These are phyloP conservation scores for Pollachius pollachius DNA, from an alignment of 2,113 vertebrate genomes.

Conservation along the genomic window DNA sequence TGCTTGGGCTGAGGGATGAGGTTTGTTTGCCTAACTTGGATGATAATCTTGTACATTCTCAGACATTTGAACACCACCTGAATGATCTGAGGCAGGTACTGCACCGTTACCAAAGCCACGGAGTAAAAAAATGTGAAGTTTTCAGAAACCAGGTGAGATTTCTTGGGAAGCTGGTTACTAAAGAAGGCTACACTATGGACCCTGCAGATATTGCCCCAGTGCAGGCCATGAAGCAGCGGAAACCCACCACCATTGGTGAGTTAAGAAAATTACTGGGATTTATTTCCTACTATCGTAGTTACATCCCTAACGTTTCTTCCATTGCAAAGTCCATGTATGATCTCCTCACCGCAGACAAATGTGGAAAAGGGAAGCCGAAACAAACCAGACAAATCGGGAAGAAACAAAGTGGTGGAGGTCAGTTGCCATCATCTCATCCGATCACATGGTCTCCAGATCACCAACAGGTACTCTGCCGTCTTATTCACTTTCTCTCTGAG, in stretches of 20 bases:
- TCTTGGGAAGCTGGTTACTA: constrained; percentile 8
- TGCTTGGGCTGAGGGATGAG: constrained; percentile 15
- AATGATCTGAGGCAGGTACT: constrained; percentile 11
- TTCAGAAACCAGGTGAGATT: constrained; percentile 19
- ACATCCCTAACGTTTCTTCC: too few relatives aligned
- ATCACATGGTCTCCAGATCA: constrained; percentile 9
- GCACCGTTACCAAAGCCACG: constrained; percentile 13
- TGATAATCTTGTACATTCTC: constrained; percentile 22
- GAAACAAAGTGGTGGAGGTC: not conserved
- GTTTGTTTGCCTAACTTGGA: constrained; percentile 21
- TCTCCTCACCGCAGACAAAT: too few relatives aligned
- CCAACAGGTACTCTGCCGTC: not conserved
- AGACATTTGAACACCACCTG: constrained; percentile 25
- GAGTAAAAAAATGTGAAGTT: constrained; percentile 37
- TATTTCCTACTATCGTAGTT: too few relatives aligned
- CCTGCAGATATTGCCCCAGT: too few relatives aligned
- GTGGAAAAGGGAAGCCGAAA: not conserved
- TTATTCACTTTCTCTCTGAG: not conserved
- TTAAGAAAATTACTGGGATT: too few relatives aligned
- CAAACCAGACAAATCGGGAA: not conserved
- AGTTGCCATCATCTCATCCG: not conserved
- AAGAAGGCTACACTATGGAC: constrained; percentile 16
- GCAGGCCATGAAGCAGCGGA: too few relatives aligned
- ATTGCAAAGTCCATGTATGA: too few relatives aligned
- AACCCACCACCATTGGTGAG: too few relatives aligned